phyloP scores from a whole-genome alignment of 2,888 invertebrate genomes.

The Pocota personata region DNA sequence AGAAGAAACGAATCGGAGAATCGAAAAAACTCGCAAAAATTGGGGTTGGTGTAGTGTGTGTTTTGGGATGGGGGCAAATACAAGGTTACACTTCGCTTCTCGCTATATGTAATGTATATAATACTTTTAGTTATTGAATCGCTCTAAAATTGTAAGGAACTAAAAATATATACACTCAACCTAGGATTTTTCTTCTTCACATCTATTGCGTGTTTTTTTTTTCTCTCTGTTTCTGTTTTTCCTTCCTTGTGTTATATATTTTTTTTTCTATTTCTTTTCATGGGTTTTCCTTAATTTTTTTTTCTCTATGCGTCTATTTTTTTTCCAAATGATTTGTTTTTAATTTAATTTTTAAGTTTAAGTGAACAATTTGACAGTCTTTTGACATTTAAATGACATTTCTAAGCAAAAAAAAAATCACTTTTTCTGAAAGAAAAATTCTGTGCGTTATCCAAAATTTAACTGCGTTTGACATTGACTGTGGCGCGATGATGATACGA shows the following conservation, averaged over 20 bases:
- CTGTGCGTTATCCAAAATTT: neutral
- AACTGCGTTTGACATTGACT: conserved; percentile 64
- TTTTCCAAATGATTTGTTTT: neutral
- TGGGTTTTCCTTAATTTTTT: conserved; percentile 21
- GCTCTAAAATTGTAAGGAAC: conserved; percentile 79
- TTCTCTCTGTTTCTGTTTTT: conserved; percentile 17
- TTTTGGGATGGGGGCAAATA: conserved; percentile 77
- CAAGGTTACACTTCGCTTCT: conserved; percentile 77
- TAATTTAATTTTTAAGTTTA: neutral
- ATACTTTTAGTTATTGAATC: conserved; percentile 79
- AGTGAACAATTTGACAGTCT: conserved; percentile 20
- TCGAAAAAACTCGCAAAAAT: conserved; percentile 67
- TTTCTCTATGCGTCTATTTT: neutral
- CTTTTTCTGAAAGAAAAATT: no score
- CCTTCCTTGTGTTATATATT: conserved; percentile 35
- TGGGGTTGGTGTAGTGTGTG: conserved; percentile 75
- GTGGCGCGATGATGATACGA: conserved; percentile 55
- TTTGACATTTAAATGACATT: conserved; percentile 7
- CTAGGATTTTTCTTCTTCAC: conserved; percentile 59
- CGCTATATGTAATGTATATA: conserved; percentile 78
- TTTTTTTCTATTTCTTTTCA: neutral
- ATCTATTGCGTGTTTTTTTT: conserved; percentile 60
- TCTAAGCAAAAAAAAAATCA: neutral
- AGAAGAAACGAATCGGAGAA: conserved; percentile 41
- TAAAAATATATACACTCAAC: conserved; percentile 75